Percentiles rank a stretch among this genome's conserved stretches.
These are phyloP conservation scores for Drosophila lutescens DNA, from an alignment of 2,888 invertebrate genomes.

Conservation along the genomic window DNA sequence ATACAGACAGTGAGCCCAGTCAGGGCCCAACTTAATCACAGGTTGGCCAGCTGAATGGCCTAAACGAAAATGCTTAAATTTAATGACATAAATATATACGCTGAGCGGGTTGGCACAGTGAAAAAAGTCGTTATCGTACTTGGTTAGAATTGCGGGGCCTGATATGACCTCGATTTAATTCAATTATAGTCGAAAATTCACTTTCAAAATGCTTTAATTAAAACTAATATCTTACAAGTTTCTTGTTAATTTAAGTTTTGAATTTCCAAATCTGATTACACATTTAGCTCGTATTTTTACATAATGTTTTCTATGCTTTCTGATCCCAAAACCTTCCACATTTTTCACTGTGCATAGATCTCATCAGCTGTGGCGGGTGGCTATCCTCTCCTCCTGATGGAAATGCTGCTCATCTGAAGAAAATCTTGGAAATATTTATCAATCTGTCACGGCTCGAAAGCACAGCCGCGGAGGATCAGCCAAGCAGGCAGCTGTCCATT, in stretches of 20 bases:
- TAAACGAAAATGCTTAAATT: conserved; percentile 84
- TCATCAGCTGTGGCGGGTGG: conserved; percentile 60
- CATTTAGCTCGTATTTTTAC: not conserved
- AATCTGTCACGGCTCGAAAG: conserved; percentile 59
- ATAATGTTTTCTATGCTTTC: not conserved
- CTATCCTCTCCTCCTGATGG: not conserved
- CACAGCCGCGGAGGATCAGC: conserved; percentile 12
- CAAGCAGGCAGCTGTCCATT: conserved; percentile 68
- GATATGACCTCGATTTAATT: conserved; percentile 13
- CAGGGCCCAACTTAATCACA: conserved; percentile 76
- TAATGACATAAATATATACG: conserved; percentile 83
- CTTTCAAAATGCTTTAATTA: not conserved
- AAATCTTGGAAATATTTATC: conserved; percentile 58
- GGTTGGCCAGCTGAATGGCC: conserved; percentile 80
- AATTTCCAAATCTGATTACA: not conserved
- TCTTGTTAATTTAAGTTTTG: no score
- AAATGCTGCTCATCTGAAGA: conserved; percentile 22
- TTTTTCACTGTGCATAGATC: conserved; percentile 14
- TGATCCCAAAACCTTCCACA: not conserved
- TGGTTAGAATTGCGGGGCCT: conserved; percentile 15
- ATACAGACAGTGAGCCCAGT: conserved; percentile 44
- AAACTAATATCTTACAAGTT: no score
- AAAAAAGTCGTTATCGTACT: conserved; percentile 14
- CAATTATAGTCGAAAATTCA: conserved; percentile 12
- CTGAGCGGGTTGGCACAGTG: conserved; percentile 18